Conservation (phyloP, 2,888 invertebrate species). For the Noctuana brunneofusca region DNA sequence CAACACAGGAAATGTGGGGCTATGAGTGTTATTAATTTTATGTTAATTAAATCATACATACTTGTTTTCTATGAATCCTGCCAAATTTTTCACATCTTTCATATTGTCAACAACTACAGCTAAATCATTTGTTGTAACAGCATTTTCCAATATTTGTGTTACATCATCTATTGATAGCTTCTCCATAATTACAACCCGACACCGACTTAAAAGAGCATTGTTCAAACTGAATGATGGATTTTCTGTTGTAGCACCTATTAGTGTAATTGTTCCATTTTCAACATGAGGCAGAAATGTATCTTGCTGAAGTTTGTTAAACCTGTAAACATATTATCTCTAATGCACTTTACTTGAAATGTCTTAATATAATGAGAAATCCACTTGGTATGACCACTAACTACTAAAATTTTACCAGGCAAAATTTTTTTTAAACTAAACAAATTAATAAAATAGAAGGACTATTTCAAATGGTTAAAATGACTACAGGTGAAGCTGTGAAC, state of each 20-base stretch:
- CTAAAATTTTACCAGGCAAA: not conserved
- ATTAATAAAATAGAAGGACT: not conserved
- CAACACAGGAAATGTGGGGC: too few species aligned
- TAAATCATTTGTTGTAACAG: conserved; percentile 65
- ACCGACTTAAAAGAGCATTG: conserved; percentile 90
- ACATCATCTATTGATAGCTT: conserved; percentile 85
- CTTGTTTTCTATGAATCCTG: conserved; percentile 9
- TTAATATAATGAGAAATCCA: too few species aligned
- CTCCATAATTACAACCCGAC: conserved; percentile 88
- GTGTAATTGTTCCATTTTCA: conserved; percentile 89
- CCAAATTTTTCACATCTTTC: conserved; percentile 38
- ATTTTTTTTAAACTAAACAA: not conserved
- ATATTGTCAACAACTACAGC: conserved; percentile 54
- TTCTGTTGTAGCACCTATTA: conserved; percentile 93
- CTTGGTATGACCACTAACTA: not conserved
- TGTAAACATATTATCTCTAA: too few species aligned
- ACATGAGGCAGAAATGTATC: conserved; percentile 91
- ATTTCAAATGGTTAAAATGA: too few species aligned
- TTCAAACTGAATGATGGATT: conserved; percentile 94
- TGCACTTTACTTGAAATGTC: too few species aligned
- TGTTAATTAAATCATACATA: not conserved
- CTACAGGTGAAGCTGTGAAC: not conserved
- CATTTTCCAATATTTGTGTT: conserved; percentile 83
- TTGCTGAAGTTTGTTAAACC: conserved; percentile 93
- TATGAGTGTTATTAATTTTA: not conserved